A percentile compares a stretch with the other conserved stretches of the same genome.
These are phyloP conservation scores for Nephrotoma guestfalica DNA, from an alignment of 2,888 invertebrate genomes.

Conservation along the genomic window DNA sequence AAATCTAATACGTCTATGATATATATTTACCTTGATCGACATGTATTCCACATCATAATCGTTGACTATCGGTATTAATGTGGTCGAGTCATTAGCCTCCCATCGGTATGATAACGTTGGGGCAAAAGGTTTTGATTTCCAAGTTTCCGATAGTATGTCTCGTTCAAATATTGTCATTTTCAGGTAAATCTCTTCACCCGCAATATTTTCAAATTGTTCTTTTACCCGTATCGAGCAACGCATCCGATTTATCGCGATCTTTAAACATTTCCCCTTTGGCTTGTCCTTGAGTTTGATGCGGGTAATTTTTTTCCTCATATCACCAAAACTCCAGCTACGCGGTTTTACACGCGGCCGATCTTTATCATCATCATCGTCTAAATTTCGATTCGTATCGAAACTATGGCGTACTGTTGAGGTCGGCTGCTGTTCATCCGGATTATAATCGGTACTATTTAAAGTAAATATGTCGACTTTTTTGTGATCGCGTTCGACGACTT, in stretches of 20 bases:
- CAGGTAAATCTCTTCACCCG: slow-evolving; percentile 52
- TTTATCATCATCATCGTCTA: not conserved
- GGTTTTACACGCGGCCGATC: not conserved
- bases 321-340: slow-evolving; percentile 20
- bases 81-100: slow-evolving; percentile 35
- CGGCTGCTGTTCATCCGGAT: not conserved
- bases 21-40: slow-evolving; percentile 17
- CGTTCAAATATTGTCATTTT: slow-evolving; percentile 62
- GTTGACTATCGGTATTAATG: slow-evolving; percentile 22
- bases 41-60: slow-evolving; percentile 23
- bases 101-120: slow-evolving; percentile 66
- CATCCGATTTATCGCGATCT: slow-evolving; percentile 27
- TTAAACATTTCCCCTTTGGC: slow-evolving; percentile 17
- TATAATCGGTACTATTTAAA: not conserved
- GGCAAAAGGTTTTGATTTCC: slow-evolving; percentile 60
- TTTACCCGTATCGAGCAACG: slow-evolving; percentile 31
- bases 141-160: slow-evolving; percentile 40
- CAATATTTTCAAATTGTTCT: slow-evolving; percentile 29
- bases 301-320: slow-evolving; percentile 27
- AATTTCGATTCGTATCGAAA: slow-evolving; percentile 4
- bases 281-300: slow-evolving; percentile 7
- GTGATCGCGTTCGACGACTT: not conserved
- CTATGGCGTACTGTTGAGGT: not conserved
- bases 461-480: not conserved
- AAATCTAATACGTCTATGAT: not conserved